Evolutionary conservation across 2,113 vertebrate genomes (phyloP).

Genomic region (Isichthys henryi): DNA sequence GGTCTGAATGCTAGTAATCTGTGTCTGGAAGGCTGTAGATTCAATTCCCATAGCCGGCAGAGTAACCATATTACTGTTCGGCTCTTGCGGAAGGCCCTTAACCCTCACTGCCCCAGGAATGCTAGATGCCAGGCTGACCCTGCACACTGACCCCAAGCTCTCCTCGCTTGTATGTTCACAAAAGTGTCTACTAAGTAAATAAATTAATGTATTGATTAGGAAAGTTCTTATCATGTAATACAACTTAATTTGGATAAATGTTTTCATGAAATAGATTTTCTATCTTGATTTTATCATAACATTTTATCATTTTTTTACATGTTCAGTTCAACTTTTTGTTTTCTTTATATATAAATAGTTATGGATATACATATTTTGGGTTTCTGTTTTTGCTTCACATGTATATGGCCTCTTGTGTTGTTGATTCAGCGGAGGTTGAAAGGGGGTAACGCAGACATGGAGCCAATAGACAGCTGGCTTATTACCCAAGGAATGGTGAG

Average conservation of each 20-base stretch:
- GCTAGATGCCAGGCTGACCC: neutral
- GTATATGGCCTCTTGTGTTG: conserved; percentile 68
- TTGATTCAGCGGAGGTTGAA: conserved; percentile 88
- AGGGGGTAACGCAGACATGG: conserved; percentile 85
- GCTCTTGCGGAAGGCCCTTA: neutral
- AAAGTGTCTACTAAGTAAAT: neutral
- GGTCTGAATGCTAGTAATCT: neutral
- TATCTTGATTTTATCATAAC: neutral
- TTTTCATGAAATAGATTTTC: neutral
- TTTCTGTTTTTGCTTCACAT: neutral
- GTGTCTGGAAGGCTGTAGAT: neutral
- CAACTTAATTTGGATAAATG: neutral
- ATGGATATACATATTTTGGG: neutral
- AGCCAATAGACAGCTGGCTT: conserved; percentile 99
- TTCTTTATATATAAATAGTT: neutral
- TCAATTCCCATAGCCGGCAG: neutral
- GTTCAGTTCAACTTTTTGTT: neutral
- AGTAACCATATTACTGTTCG: neutral
- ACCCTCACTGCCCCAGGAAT: neutral
- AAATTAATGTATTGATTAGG: neutral
- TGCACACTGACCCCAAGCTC: neutral
- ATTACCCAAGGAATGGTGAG: conserved; percentile 99
- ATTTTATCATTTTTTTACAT: neutral
- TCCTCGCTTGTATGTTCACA: neutral
- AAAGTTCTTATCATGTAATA: neutral